A percentile compares a stretch with the other conserved stretches of the same genome.
These are phyloP conservation scores for Amphiura filiformis DNA, from an alignment of 35 echinoderm and acorn worm species.

Conservation along the genomic window DNA sequence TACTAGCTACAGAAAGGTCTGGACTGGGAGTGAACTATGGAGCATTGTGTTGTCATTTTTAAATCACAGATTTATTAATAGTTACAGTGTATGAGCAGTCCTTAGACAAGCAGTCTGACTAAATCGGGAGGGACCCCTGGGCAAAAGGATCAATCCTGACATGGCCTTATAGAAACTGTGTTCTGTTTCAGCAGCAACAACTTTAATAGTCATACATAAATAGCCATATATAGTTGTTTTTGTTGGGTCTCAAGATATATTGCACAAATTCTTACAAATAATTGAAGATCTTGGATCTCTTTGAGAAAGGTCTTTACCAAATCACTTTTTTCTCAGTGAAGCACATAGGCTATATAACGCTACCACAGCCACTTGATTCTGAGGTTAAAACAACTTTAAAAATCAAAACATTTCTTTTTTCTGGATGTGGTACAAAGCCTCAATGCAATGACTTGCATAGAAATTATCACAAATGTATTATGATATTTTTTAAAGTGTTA, in stretches of 20 bases:
- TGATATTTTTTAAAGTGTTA: too few relatives aligned
- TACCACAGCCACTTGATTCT: too few relatives aligned
- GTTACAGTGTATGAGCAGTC: neutral
- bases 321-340: neutral
- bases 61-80: neutral
- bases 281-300: neutral
- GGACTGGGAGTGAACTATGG: neutral
- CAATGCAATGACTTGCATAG: too few relatives aligned
- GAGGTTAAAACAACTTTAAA: too few relatives aligned
- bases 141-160: neutral
- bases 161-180: neutral
- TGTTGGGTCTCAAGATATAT: neutral
- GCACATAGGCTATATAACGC: neutral
- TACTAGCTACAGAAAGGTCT: neutral
- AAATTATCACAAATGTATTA: too few relatives aligned
- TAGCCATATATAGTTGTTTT: neutral
- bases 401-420: too few relatives aligned
- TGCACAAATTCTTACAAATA: neutral
- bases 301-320: neutral
- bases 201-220: neutral
- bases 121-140: neutral
- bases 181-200: neutral
- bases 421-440: too few relatives aligned
- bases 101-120: neutral
- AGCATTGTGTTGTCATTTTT: neutral